A percentile compares a stretch with the other conserved stretches of the same genome.
These are phyloP conservation scores for Calliopsis andreniformis DNA, from an alignment of 1,140 invertebrate genomes.

Conservation along the genomic window DNA sequence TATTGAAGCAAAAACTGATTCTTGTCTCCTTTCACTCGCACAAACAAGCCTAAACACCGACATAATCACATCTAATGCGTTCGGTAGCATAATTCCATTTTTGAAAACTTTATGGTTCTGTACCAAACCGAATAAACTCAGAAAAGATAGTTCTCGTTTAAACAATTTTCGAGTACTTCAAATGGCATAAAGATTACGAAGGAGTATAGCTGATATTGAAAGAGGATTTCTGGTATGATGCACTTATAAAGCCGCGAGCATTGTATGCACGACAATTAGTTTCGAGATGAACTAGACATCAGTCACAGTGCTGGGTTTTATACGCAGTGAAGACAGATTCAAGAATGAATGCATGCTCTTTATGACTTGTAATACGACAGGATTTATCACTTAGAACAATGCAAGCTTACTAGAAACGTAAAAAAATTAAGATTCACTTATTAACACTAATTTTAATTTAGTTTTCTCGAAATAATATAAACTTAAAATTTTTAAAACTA, in stretches of 20 bases:
- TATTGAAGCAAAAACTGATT: constrained; percentile 48
- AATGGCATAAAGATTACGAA: no score
- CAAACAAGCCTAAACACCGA: constrained; percentile 49
- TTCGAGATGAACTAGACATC: constrained; percentile 31
- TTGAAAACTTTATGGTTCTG: background rate
- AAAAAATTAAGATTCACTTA: no score
- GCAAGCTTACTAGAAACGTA: no score
- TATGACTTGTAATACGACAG: background rate
- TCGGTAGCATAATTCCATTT: constrained; percentile 15
- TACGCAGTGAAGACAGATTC: background rate
- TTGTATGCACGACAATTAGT: constrained; percentile 57
- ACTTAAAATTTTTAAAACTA: no score
- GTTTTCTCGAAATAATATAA: no score
- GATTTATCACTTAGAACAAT: background rate
- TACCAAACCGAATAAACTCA: no score
- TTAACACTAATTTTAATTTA: no score
- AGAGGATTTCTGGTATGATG: constrained; percentile 67
- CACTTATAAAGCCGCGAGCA: constrained; percentile 61
- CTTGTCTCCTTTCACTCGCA: constrained; percentile 59
- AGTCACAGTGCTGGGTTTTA: constrained; percentile 32
- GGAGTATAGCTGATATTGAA: constrained; percentile 16
- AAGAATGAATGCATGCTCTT: no score
- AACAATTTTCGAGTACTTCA: no score
- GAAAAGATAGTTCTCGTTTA: no score
- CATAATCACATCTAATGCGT: constrained; percentile 27